Evolutionary conservation across 2,888 invertebrate genomes (phyloP).

Genomic region (Mellilla xanthometata): DNA sequence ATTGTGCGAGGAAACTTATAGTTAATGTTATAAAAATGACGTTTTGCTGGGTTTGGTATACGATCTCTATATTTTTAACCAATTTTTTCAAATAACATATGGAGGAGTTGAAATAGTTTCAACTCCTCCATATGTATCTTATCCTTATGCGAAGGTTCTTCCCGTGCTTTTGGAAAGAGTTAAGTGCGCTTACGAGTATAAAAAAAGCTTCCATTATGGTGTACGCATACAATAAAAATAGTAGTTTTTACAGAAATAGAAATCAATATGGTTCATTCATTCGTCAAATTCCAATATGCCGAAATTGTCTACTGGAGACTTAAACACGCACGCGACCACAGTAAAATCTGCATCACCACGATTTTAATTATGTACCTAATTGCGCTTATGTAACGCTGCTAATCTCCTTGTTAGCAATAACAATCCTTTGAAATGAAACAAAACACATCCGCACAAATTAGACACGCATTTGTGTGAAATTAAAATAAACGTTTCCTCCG

Average conservation of each 20-base stretch:
- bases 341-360: conserved; percentile 16
- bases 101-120: too few species aligned
- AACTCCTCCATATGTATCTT: too few species aligned
- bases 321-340: background rate
- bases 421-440: conserved; percentile 64
- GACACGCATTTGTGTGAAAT: conserved; percentile 70
- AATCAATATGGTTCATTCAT: too few species aligned
- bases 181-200: too few species aligned
- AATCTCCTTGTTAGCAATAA: conserved; percentile 40
- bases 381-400: conserved; percentile 28
- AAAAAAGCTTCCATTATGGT: too few species aligned
- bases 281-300: background rate
- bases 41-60: conserved; percentile 7
- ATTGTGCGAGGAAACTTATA: conserved; percentile 27
- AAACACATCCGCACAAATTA: conserved; percentile 67
- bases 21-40: conserved; percentile 11
- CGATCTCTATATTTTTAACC: background rate
- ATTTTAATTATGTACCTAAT: conserved; percentile 26
- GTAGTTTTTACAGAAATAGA: too few species aligned
- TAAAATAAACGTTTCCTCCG: conserved; percentile 69
- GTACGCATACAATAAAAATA: too few species aligned
- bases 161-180: too few species aligned
- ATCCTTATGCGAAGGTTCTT: too few species aligned
- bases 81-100: too few species aligned
- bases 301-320: background rate